These are phyloP conservation scores for Nebria ingens DNA, from an alignment of 1,140 invertebrate species.

Conservation along the genomic window DNA sequence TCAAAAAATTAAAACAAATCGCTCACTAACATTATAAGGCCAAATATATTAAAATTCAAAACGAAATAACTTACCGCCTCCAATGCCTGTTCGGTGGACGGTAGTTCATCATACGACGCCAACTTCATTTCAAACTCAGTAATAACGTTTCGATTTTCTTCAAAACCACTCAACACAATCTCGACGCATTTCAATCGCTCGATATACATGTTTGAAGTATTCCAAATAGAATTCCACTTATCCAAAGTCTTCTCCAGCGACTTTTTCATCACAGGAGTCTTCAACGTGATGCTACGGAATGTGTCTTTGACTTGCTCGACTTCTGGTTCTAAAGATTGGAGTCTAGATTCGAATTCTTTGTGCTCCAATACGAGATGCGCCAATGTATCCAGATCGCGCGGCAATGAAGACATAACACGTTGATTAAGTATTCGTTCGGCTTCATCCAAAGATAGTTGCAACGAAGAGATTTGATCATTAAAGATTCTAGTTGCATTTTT, in stretches of 20 bases:
- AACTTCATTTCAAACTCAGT: conserved; percentile 88
- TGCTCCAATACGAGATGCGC: conserved; percentile 82
- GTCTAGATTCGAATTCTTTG: conserved; percentile 70
- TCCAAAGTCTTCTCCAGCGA: conserved; percentile 76
- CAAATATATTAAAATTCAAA: conserved; percentile 2
- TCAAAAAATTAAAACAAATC: conserved; percentile 17
- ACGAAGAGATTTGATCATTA: conserved; percentile 68
- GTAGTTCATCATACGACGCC: conserved; percentile 70
- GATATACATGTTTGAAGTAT: conserved; percentile 74
- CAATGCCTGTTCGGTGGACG: conserved; percentile 67
- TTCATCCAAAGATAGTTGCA: conserved; percentile 73
- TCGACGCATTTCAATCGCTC: conserved; percentile 88
- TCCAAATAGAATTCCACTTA: conserved; percentile 87
- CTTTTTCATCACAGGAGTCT: conserved; percentile 83
- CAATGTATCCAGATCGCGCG: conserved; percentile 73
- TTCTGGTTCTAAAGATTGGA: conserved; percentile 62
- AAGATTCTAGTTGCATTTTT: conserved; percentile 80
- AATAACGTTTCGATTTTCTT: conserved; percentile 79
- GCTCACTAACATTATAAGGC: background rate
- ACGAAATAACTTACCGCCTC: conserved; percentile 29
- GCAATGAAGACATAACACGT: conserved; percentile 66
- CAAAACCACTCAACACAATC: conserved; percentile 75
- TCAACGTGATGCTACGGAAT: conserved; percentile 68
- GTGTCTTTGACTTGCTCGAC: conserved; percentile 74
- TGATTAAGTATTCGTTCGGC: conserved; percentile 73